These are phyloP conservation scores for Andrena bicolor DNA, from an alignment of 2,888 invertebrate genomes.

Conservation along the genomic window DNA sequence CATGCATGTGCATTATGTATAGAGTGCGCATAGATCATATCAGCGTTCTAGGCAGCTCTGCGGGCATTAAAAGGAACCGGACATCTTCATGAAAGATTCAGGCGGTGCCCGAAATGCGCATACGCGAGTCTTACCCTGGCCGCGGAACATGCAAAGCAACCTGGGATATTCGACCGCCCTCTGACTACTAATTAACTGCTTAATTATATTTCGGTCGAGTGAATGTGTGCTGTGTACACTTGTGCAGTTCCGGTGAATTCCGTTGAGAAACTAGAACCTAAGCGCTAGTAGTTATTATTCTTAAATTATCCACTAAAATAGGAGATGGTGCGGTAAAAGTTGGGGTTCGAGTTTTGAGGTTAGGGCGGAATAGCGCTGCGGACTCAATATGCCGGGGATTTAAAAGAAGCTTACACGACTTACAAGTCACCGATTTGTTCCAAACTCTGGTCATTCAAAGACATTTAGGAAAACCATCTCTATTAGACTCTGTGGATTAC, in stretches of 20 bases:
- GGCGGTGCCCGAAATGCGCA: conserved; percentile 26
- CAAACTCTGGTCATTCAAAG: too few relatives aligned
- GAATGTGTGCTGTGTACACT: background rate
- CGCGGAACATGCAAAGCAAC: conserved; percentile 19
- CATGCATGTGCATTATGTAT: conserved; percentile 68
- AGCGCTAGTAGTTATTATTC: background rate
- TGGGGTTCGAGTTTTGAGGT: too few relatives aligned
- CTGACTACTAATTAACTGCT: conserved; percentile 35
- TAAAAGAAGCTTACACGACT: too few relatives aligned
- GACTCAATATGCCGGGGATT: too few relatives aligned
- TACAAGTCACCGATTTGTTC: too few relatives aligned
- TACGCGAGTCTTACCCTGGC: conserved; percentile 36
- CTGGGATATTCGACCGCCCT: conserved; percentile 2
- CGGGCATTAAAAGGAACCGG: conserved; percentile 68
- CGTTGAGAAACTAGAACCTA: background rate
- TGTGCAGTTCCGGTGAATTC: background rate
- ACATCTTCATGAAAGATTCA: conserved; percentile 74
- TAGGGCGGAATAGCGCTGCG: too few relatives aligned
- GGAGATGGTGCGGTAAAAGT: background rate
- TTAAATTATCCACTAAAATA: background rate
- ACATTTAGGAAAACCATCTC: too few relatives aligned
- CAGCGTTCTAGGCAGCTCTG: conserved; percentile 40
- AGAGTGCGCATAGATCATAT: conserved; percentile 57
- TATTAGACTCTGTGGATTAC: background rate
- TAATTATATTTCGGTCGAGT: conserved; percentile 39